These are phyloP conservation scores for Exephanes ischioxanthus DNA, from an alignment of 2,888 invertebrate genomes.

Conservation along the genomic window DNA sequence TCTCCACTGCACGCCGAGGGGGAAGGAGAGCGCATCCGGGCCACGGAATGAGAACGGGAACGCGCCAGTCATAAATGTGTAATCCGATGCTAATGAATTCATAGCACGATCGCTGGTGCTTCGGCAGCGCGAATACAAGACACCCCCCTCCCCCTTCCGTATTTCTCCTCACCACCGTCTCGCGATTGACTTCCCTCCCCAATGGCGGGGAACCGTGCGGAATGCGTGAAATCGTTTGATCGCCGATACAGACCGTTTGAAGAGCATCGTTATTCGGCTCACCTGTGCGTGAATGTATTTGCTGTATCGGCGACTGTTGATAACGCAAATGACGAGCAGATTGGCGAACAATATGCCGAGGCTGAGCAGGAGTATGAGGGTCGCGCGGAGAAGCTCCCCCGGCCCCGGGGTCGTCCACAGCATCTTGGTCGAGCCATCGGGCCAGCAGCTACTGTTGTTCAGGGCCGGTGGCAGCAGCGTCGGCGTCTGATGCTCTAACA, in stretches of 20 bases:
- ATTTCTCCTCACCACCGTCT: slow-evolving; percentile 17
- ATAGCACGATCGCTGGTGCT: slow-evolving; percentile 59
- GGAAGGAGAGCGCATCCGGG: neutral
- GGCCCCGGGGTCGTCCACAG: slow-evolving; percentile 87
- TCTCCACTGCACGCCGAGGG: slow-evolving; percentile 1
- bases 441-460: slow-evolving; percentile 93
- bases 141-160: neutral
- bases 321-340: slow-evolving; percentile 92
- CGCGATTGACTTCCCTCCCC: slow-evolving; percentile 32
- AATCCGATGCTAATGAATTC: slow-evolving; percentile 74
- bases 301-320: slow-evolving; percentile 93
- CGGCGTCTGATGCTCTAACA: slow-evolving; percentile 90
- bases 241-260: neutral
- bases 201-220: slow-evolving; percentile 1
- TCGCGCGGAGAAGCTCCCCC: slow-evolving; percentile 91
- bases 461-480: slow-evolving; percentile 92
- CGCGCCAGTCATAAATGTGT: slow-evolving; percentile 59
- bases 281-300: slow-evolving; percentile 96
- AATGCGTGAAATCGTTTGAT: slow-evolving; percentile 33
- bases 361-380: slow-evolving; percentile 91
- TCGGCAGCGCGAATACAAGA: slow-evolving; percentile 38
- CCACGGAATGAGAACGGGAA: slow-evolving; percentile 52
- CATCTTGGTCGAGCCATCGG: slow-evolving; percentile 86
- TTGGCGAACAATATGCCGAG: slow-evolving; percentile 93
- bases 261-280: slow-evolving; percentile 71